Evolutionary conservation across 2,888 invertebrate genomes (phyloP).

Genomic region (Leptopilina syphax): DNA sequence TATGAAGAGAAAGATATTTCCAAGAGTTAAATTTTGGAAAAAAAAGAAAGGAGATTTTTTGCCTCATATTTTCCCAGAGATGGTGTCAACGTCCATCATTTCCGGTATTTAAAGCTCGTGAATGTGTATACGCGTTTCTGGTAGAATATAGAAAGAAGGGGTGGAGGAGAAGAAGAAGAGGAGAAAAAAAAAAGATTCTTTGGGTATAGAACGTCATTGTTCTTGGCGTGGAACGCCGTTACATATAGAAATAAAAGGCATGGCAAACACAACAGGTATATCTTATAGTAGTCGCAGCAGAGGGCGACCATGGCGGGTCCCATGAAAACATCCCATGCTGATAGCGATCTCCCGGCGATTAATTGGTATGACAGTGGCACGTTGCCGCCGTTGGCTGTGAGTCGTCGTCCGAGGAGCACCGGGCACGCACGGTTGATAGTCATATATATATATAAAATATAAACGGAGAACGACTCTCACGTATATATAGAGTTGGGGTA

Average conservation of each 20-base stretch:
- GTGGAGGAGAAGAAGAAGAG: too few species aligned
- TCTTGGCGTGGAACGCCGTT: conserved; percentile 13
- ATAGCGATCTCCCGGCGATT: conserved; percentile 72
- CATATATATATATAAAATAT: conserved; percentile 41
- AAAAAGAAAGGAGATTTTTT: conserved; percentile 28
- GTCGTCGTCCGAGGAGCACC: conserved; percentile 60
- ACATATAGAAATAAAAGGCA: conserved; percentile 44
- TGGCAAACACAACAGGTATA: conserved; percentile 49
- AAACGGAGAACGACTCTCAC: conserved; percentile 58
- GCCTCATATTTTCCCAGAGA: conserved; percentile 21
- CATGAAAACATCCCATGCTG: conserved; percentile 67
- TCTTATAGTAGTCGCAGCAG: neutral
- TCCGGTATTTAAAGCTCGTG: conserved; percentile 36
- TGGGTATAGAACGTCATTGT: conserved; percentile 28
- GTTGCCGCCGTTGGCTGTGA: conserved; percentile 57
- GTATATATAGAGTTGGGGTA: conserved; percentile 53
- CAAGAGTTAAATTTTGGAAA: neutral
- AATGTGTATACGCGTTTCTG: conserved; percentile 6
- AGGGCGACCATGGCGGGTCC: conserved; percentile 57
- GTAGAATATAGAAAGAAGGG: too few species aligned
- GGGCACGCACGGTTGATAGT: conserved; percentile 60
- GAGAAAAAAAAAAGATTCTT: conserved; percentile 19
- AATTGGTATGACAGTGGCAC: conserved; percentile 75
- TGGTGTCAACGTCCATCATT: conserved; percentile 11
- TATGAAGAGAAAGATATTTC: too few species aligned